Evolutionary conservation across 2,797 vertebrate species (phyloP).

Genomic region (Chaetophractus vellerosus): DNA sequence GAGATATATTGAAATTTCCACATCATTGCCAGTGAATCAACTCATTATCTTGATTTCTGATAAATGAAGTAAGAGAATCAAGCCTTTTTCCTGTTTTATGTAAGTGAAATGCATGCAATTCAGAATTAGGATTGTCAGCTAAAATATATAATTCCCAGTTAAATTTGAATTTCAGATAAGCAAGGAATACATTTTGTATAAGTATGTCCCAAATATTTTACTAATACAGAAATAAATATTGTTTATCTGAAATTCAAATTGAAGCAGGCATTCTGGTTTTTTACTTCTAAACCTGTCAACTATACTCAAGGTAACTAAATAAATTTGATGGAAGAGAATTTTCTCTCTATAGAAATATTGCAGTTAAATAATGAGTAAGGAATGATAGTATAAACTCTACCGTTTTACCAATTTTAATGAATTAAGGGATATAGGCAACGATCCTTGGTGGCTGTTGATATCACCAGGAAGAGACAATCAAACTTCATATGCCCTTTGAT

Average conservation of each 20-base stretch:
- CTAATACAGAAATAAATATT: background rate
- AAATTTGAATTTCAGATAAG: background rate
- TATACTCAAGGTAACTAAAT: background rate
- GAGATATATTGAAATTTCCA: background rate
- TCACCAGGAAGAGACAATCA: background rate
- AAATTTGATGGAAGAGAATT: background rate
- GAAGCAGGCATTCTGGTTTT: background rate
- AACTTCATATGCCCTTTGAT: background rate
- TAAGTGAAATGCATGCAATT: background rate
- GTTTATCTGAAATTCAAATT: background rate
- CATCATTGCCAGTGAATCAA: background rate
- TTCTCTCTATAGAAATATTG: background rate
- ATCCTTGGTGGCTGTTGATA: background rate
- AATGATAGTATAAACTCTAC: background rate
- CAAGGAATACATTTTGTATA: background rate
- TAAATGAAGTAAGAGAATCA: background rate
- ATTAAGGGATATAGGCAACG: background rate
- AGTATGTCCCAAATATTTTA: background rate
- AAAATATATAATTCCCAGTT: background rate
- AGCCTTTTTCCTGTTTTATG: background rate
- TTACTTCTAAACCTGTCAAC: background rate
- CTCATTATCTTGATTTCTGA: background rate
- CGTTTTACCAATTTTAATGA: background rate
- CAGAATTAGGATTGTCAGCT: background rate
- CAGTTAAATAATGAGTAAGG: background rate